Evolutionary conservation across 2,113 vertebrate species (phyloP), one percentile per base, ranked within the genome.

Genomic region (Beaufortia kweichowensis): DNA sequence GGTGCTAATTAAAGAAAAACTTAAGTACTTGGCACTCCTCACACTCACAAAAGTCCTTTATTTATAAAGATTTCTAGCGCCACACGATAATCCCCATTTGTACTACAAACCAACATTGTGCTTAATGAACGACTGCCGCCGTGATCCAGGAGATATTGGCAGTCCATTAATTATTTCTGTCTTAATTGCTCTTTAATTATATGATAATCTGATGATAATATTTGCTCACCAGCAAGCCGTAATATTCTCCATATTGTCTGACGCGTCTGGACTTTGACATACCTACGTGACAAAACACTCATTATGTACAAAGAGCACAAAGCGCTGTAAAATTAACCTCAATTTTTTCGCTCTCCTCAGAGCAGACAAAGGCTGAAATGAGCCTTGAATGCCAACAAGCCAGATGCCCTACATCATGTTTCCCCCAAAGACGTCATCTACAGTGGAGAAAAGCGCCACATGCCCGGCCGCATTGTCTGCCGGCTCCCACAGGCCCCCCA

Each of bases 1-100:
- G 87, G 89, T 88, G 88, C 87, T 90, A 91, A 92, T 91, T 91
- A 91, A 86, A 79, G 82, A 75, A 67, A 59, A 59, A 17, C 72
- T 9, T 12, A 46, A 63, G 23, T 53, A 78, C 60, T 50, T 55
- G 31, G 57, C 59, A 62, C 68, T 68, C 19, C 4, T n/a, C 56
- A 59, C 43, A 19, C 43, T 74, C 19, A 46, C 11, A 50, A 12
- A 12, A 17, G 7, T 65, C 8, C 60, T 21, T 62, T 21, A 33
- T 41, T 19, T 71, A 35, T 57, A 71, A 43, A 60, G 62, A 60
- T 71, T 78, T 62, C 19, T 50, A 78, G 57, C 9, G 33, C 39
- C 67, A 15, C 53, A 65, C 75, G 43, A 35, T 57, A 28, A 56
- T 57, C 63, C 55, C n/a, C 17, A 48, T 63, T 50, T 63, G 57